Evolutionary conservation across 2,888 invertebrate genomes (phyloP), one percentile per base, ranked within the genome.

Genomic region (Drosophila anomelani): DNA sequence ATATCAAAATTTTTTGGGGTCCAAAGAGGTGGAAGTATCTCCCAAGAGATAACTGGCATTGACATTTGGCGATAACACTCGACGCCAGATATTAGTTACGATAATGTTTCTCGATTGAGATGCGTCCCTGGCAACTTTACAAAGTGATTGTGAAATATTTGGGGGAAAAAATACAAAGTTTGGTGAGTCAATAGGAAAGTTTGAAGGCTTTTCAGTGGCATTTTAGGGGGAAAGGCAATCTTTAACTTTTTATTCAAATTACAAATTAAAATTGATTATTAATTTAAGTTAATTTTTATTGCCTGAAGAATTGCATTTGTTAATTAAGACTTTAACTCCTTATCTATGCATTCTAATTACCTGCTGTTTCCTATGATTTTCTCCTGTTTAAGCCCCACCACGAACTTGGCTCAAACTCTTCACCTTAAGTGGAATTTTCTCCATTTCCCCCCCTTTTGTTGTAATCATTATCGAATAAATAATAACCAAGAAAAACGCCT

Each of bases 1-100:
- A 64, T 74, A 84, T 80, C 84, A 67, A 51, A 44, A 61, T 49
- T 49, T 20, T 49, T 47, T 32, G 15, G 7, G 13, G 47, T 36
- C 26, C 43, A 34, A 34, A 26, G 36, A 47, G 12, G 32, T 13
- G 8, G 17, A 9, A 20, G 29, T 77, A 63, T 68, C 49, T 51
- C 46, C 29, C 20, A 41, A 15, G 23, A 51, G 78, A 78, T 78
- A 80, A 78, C 68, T 66, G 88, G 54, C 72, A 66, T 70, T 83
- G 80, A 80, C 88, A 84, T 62, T 72, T 58, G 60, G 32, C 13
- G 63, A 73, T 73, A 71, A 44, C 29, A 49, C 29, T 20, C 9
- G 8, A 17, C 1, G 29, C 20, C 59, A 71, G 61, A 47, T 60
- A 29, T 43, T 23, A 56, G 55, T 20, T 26, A 23, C 15, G 68